Evolutionary conservation across 2,888 invertebrate genomes (phyloP).

Genomic region (Hanleya hanleyi): DNA sequence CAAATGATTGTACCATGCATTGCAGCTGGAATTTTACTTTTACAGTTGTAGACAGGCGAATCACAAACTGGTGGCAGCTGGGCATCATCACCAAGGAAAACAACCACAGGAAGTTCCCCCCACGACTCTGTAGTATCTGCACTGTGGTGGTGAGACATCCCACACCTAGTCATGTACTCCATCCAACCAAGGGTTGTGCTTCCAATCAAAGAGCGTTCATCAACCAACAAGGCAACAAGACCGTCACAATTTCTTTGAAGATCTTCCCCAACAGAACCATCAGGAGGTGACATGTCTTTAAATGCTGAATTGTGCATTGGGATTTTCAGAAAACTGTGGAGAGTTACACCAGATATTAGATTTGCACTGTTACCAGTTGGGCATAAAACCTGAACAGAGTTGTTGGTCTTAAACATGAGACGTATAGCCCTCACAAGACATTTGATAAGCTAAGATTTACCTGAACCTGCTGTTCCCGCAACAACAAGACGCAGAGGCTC

Average conservation of each 20-base stretch:
- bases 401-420: constrained; percentile 29
- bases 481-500: constrained; percentile 34
- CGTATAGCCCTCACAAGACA: constrained; percentile 37
- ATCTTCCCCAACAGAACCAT: constrained; percentile 22
- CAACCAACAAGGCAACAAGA: constrained; percentile 35
- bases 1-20: constrained; percentile 17
- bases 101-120: constrained; percentile 32
- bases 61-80: constrained; percentile 31
- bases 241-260: constrained; percentile 33
- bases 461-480: constrained; percentile 40
- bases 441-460: constrained; percentile 40
- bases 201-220: constrained; percentile 34
- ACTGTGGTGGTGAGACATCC: no score
- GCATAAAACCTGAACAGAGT: constrained; percentile 35
- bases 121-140: neutral
- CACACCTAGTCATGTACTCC: constrained; percentile 24
- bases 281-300: constrained; percentile 37
- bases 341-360: constrained; percentile 36
- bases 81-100: constrained; percentile 32
- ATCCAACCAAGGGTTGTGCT: constrained; percentile 29
- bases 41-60: constrained; percentile 11
- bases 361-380: constrained; percentile 46
- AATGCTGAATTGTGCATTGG: constrained; percentile 23
- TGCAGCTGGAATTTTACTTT: constrained; percentile 9
- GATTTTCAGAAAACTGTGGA: constrained; percentile 40